Evolutionary conservation across 2,113 vertebrate species (phyloP), one percentile per base, ranked within the genome.

Genomic region (Brachionichthys hirsutus): DNA sequence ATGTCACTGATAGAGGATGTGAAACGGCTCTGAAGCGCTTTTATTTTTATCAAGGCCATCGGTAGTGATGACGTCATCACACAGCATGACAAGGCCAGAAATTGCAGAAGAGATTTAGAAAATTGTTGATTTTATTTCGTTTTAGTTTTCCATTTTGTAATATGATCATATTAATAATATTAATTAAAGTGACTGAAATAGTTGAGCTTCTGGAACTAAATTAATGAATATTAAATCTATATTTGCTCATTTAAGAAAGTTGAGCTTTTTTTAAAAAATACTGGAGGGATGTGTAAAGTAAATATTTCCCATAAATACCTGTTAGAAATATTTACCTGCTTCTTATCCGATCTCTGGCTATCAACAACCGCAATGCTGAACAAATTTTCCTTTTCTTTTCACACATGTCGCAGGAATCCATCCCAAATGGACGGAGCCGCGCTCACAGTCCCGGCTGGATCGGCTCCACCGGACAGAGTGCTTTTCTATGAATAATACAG

Each of bases 401-500:
- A 4, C 18, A 81, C 58, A 34, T 48, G 65, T 71, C 50, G 51
- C 58, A 79, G 70, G 78, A 84, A 71, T 83, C 70, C 61, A 56
- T 82, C 78, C 78, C 77, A 77, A 76, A 77, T 62, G 80, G 79
- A 63, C 24, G 16, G 43, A 71, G 80, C 67, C 47, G 60, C 40
- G 74, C 84, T 83, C 50, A 11, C 24, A 80, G 82, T 67, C 74
- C 62, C 63, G 59, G 45, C 87, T 89, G 85, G 85, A 84, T 86
- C 84, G 88, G 75, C 76, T 78, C 67, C 81, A 81, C 38, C 67
- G 80, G 76, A 70, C 84, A 78, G 73, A 90, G 84, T 85, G 88
- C 87, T 86, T 87, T 73, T 56, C 82, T 82, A 89, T 90, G 84
- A 89, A 89, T 88, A 87, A 90, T 87, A 87, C 69, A 90, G 72